Conservation (phyloP, 2,888 invertebrate genomes). For the Aelia acuminata region DNA sequence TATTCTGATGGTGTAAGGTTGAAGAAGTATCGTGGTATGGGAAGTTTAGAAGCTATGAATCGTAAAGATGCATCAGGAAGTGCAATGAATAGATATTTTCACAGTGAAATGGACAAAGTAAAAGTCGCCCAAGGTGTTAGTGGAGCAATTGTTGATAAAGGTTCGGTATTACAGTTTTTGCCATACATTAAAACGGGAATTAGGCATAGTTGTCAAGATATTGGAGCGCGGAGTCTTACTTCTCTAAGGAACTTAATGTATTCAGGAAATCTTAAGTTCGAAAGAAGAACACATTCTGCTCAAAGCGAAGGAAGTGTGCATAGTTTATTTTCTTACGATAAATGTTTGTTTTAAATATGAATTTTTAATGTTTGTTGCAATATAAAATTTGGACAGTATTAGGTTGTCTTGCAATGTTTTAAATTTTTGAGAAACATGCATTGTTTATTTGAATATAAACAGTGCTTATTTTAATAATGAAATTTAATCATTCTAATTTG, state of each 20-base stretch:
- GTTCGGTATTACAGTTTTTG: slow-evolving; percentile 93
- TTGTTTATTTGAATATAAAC: neutral
- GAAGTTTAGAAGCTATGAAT: slow-evolving; percentile 98
- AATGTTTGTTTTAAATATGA: slow-evolving; percentile 81
- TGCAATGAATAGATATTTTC: slow-evolving; percentile 83
- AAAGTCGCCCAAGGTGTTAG: slow-evolving; percentile 99
- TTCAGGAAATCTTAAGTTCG: slow-evolving; percentile 90
- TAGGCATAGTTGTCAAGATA: slow-evolving; percentile 97
- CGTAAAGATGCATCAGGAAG: slow-evolving; percentile 88
- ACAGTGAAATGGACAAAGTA: slow-evolving; percentile 90
- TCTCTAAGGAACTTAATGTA: slow-evolving; percentile 83
- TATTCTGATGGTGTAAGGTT: slow-evolving; percentile 97
- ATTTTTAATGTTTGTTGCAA: neutral
- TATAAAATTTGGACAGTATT: slow-evolving; percentile 41
- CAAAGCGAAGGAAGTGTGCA: slow-evolving; percentile 99
- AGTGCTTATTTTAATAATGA: neutral
- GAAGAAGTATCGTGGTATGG: slow-evolving; percentile 99
- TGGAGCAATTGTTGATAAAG: slow-evolving; percentile 98
- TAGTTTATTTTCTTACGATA: slow-evolving; percentile 95
- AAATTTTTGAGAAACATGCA: neutral
- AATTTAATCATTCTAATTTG: neutral
- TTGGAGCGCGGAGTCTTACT: slow-evolving; percentile 84
- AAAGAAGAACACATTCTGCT: slow-evolving; percentile 94
- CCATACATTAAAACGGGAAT: slow-evolving; percentile 96
- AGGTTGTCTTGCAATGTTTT: neutral